Base-by-base conservation (phyloP, 2,888 invertebrate species). In the Nomada lathburiana region DNA sequence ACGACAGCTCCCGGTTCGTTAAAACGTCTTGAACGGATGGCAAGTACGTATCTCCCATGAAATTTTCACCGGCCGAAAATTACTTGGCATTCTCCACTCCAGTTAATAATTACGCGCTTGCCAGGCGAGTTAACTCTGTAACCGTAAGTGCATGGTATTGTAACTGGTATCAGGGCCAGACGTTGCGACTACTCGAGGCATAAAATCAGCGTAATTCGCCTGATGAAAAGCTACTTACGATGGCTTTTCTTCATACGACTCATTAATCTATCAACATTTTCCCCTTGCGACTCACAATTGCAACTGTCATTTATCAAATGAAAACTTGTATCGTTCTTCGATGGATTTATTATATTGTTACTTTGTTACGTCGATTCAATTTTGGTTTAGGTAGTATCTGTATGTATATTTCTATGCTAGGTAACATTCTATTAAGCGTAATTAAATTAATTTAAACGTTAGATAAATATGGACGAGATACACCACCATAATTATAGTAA, bases 61-160 rank as follows among this genome's bases (percentile, higher is more conserved):
- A 87, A 87, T 87, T 87, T 88, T 86, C 81, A 57, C 76, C 68
- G 72, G 50, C 64, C 63, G 79, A 88, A 84, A 88, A 86, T 88
- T 88, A 87, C 83, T 78, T 83, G 82, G 57, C 78, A 87, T 84
- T 85, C 84, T 83, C 72, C 83, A 76, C 83, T 80, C 80, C 81
- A 81, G 81, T 85, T 82, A 76, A 76, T 85, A 89, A 87, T 85
- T 88, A 86, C 81, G 80, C 81, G 76, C 81, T 83, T 82, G 64
- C 62, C 77, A 81, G 75, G 57, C 85, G 67, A 69, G 76, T 79
- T 86, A 88, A 87, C 80, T 81, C 83, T 73, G 86, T 73, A 75
- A 86, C 64, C 70, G 65, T 76, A 77, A 86, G 74, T 86, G 80
- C 88, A 80, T 81, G 84, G 84, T 82, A 80, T 73, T 82, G 76